phyloP scores from a whole-genome alignment of 2,888 invertebrate genomes.

The Cataglyphis albicans region DNA sequence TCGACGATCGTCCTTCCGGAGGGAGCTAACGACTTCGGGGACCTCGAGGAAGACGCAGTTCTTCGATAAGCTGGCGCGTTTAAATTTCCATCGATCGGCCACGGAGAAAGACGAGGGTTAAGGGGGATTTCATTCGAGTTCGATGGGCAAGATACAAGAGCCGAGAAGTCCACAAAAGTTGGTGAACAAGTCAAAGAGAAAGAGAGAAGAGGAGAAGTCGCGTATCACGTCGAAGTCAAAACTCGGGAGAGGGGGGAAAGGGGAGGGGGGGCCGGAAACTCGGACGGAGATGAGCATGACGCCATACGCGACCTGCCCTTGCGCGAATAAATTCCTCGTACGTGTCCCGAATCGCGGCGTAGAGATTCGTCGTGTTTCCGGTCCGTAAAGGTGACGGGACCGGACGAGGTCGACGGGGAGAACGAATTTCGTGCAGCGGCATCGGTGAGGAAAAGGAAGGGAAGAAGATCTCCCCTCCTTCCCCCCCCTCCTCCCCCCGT shows the following conservation, averaged over 20 bases:
- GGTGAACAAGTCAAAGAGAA: conserved; percentile 57
- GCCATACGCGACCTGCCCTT: conserved; percentile 77
- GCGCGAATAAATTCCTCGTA: conserved; percentile 83
- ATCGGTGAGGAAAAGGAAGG: conserved; percentile 1
- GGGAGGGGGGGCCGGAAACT: conserved; percentile 75
- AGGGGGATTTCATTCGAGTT: conserved; percentile 31
- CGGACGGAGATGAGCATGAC: conserved; percentile 73
- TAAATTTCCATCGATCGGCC: conserved; percentile 57
- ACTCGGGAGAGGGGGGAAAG: conserved; percentile 59
- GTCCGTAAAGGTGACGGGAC: conserved; percentile 58
- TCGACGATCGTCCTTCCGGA: conserved; percentile 57
- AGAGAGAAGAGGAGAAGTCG: conserved; percentile 8
- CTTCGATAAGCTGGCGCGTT: conserved; percentile 49
- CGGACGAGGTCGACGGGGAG: conserved; percentile 24
- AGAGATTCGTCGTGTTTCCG: conserved; percentile 64
- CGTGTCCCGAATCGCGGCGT: conserved; percentile 82
- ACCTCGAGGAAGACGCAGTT: conserved; percentile 6
- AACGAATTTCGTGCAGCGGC: conserved; percentile 41
- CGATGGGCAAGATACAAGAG: conserved; percentile 28
- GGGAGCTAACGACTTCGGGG: conserved; percentile 26
- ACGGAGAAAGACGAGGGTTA: not conserved
- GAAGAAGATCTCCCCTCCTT: not conserved
- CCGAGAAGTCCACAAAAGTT: conserved; percentile 59
- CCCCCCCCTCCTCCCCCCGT: not conserved
- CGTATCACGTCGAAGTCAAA: conserved; percentile 73